phyloP scores from a whole-genome alignment of 2,797 vertebrate genomes.

The Pteronotus mesoamericanus region DNA sequence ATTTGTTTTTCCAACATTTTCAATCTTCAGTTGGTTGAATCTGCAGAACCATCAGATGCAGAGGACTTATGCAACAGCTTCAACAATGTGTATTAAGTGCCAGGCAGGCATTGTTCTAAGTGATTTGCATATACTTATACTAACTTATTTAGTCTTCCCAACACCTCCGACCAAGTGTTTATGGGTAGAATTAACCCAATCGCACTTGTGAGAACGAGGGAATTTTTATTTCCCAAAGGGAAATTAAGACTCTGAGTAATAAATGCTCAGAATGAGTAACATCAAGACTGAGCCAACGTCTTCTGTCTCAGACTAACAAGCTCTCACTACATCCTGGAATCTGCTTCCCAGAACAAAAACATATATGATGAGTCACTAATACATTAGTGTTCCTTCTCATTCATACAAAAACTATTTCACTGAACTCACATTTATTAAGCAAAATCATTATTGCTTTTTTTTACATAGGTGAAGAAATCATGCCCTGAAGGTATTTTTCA shows the following conservation, averaged over 20 bases:
- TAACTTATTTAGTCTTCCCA: neutral
- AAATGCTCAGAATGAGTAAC: constrained; percentile 20
- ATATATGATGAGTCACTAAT: neutral
- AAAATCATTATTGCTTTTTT: neutral
- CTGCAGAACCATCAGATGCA: neutral
- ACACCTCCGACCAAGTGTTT: neutral
- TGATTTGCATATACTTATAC: neutral
- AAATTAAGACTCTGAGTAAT: constrained; percentile 35
- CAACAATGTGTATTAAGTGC: neutral
- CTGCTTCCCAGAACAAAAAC: constrained; percentile 31
- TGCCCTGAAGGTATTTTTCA: neutral
- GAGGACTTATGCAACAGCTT: neutral
- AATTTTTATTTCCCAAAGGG: constrained; percentile 17
- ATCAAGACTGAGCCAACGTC: neutral
- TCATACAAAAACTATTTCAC: constrained; percentile 30
- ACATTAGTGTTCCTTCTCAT: neutral
- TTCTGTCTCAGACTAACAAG: constrained; percentile 30
- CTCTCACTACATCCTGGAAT: neutral
- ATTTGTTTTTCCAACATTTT: neutral
- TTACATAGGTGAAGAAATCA: neutral
- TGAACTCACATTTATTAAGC: neutral
- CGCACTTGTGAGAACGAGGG: neutral
- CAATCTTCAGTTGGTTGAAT: neutral
- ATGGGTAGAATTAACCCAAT: neutral
- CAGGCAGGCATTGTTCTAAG: neutral